A percentile compares a stretch with the other conserved stretches of the same genome.
Evolutionary conservation across 1,140 invertebrate genomes (phyloP).

Genomic region (Bradynema listronoti): DNA sequence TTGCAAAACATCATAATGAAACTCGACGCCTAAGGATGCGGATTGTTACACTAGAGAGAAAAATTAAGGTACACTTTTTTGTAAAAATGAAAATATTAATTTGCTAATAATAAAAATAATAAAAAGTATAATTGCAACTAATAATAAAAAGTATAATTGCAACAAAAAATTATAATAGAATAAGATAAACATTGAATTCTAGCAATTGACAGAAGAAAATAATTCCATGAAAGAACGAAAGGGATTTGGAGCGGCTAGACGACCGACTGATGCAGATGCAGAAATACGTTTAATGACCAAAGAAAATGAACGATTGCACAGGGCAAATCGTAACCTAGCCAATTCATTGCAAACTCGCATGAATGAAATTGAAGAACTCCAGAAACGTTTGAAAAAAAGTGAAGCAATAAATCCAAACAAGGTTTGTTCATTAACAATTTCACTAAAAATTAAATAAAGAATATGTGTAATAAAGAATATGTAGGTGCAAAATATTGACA

Average conservation of each 20-base stretch:
- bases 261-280: constrained; percentile 5
- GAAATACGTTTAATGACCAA: constrained; percentile 5
- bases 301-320: constrained; percentile 24
- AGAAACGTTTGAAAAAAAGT: constrained; percentile 12
- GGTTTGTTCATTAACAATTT: constrained; percentile 1
- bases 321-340: constrained; percentile 20
- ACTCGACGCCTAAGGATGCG: constrained; percentile 22
- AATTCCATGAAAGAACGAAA: constrained; percentile 17
- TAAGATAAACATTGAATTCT: background rate
- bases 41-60: constrained; percentile 21
- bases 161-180: background rate
- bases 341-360: constrained; percentile 21
- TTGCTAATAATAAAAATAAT: no score
- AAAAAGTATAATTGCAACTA: background rate
- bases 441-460: background rate
- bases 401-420: constrained; percentile 9
- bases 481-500: background rate
- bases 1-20: constrained; percentile 27
- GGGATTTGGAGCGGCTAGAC: constrained; percentile 6
- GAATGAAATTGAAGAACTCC: constrained; percentile 17
- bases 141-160: background rate
- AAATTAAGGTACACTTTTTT: constrained; percentile 20
- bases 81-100: constrained; percentile 3
- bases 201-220: constrained; percentile 25
- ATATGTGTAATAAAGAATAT: background rate